Percentiles rank a stretch among this genome's conserved stretches.
phyloP scores from a whole-genome alignment of 2,888 invertebrate genomes.

The Slavum lentiscoides region DNA sequence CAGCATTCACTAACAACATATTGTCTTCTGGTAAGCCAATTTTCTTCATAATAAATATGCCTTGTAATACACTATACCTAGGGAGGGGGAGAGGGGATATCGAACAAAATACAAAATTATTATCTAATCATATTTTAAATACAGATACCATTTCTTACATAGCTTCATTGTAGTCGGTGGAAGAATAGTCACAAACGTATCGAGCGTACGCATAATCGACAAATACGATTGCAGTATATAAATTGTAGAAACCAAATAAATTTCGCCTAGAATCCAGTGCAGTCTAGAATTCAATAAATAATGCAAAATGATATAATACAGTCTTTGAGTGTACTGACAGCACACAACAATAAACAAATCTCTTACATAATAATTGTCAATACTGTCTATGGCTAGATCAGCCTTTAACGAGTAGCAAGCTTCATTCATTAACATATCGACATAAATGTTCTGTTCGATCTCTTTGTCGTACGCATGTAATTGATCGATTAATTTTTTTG shows the following conservation, averaged over 20 bases:
- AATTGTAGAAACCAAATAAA: conserved; percentile 63
- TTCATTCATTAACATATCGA: conserved; percentile 40
- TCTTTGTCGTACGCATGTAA: conserved; percentile 28
- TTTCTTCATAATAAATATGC: conserved; percentile 79
- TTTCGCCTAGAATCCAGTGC: conserved; percentile 43
- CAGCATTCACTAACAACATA: conserved; percentile 83
- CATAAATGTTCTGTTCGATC: conserved; percentile 31
- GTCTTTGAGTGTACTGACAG: too few species aligned
- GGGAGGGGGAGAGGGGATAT: conserved; percentile 55
- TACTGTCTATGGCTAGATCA: conserved; percentile 40
- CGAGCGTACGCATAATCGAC: conserved; percentile 92
- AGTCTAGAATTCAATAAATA: conserved; percentile 16
- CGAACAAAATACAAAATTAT: conserved; percentile 25
- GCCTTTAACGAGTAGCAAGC: conserved; percentile 38
- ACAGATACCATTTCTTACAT: conserved; percentile 61
- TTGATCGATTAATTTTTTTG: conserved; percentile 39
- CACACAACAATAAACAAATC: background rate
- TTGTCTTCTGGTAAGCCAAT: conserved; percentile 78
- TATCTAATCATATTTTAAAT: background rate
- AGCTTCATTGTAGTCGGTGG: conserved; percentile 81
- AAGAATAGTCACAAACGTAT: conserved; percentile 89
- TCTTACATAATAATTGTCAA: conserved; percentile 36
- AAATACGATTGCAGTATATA: conserved; percentile 85
- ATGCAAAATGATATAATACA: background rate
- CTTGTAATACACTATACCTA: conserved; percentile 79